A percentile compares a stretch with the other conserved stretches of the same genome.
Conservation (phyloP, 2,797 vertebrate genomes). For the Labroides dimidiatus region DNA sequence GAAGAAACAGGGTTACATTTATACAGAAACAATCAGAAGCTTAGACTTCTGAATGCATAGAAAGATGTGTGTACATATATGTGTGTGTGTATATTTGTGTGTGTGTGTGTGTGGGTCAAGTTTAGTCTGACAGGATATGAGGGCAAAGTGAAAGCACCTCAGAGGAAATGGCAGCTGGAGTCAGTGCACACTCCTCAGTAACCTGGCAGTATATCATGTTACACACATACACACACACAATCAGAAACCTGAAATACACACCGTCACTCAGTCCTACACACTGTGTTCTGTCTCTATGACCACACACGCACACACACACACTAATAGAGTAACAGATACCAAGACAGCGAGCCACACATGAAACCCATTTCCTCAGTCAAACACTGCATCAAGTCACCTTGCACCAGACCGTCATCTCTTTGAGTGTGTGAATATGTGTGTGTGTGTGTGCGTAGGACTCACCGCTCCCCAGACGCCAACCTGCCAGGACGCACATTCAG, state of each 20-base stretch:
- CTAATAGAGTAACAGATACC: constrained; percentile 37
- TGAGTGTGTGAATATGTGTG: constrained; percentile 11
- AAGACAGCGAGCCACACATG: constrained; percentile 56
- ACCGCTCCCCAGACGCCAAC: constrained; percentile 93
- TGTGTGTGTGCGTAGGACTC: constrained; percentile 73
- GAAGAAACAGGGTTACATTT: constrained; percentile 24
- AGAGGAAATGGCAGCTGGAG: constrained; percentile 77
- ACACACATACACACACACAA: constrained; percentile 15
- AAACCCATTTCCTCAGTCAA: constrained; percentile 67
- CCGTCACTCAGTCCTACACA: constrained; percentile 39
- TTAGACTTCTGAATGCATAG: constrained; percentile 10
- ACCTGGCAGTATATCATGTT: constrained; percentile 61
- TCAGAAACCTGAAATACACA: constrained; percentile 45
- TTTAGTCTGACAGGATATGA: constrained; percentile 77
- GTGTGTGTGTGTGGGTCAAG: constrained; percentile 47
- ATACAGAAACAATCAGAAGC: constrained; percentile 24
- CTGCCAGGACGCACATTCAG: constrained; percentile 93
- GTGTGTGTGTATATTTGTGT: constrained; percentile 17
- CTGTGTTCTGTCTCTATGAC: constrained; percentile 43
- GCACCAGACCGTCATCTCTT: constrained; percentile 20
- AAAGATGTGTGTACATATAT: constrained; percentile 14
- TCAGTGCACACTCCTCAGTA: constrained; percentile 61
- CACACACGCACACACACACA: constrained; percentile 33
- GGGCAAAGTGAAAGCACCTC: constrained; percentile 65
- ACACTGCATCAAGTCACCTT: constrained; percentile 45